These are phyloP conservation scores for Herpetotheres cachinnans DNA, from an alignment of 2,113 vertebrate species.

Conservation along the genomic window DNA sequence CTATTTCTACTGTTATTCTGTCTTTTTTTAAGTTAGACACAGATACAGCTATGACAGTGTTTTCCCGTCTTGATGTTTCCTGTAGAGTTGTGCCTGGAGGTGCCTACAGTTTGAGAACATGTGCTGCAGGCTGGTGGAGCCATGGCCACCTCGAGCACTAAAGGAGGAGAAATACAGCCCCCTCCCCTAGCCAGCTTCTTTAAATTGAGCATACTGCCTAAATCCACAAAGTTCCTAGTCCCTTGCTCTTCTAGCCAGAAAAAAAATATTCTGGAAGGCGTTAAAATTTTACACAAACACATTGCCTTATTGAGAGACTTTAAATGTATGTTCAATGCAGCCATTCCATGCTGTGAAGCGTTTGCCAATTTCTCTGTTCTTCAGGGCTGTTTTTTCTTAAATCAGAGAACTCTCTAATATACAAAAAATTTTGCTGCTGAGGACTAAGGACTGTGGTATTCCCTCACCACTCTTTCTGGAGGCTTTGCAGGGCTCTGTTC, in stretches of 20 bases:
- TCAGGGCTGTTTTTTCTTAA: neutral
- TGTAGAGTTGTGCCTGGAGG: rapidly evolving
- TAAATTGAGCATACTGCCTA: neutral
- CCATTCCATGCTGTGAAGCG: neutral
- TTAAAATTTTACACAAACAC: neutral
- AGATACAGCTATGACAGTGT: neutral
- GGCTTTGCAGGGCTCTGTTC: neutral
- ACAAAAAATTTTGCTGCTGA: neutral
- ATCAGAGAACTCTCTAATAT: neutral
- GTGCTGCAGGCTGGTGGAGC: neutral
- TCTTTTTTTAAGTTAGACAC: neutral
- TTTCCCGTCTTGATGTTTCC: neutral
- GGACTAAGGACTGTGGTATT: neutral
- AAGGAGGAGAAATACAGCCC: neutral
- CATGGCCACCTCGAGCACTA: rapidly evolving
- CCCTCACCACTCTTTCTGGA: neutral
- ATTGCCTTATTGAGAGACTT: neutral
- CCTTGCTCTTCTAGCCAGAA: neutral
- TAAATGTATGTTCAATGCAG: neutral
- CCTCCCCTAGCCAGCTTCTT: neutral
- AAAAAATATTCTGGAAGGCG: neutral
- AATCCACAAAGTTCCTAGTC: neutral
- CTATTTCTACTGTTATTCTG: neutral
- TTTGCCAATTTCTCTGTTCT: neutral
- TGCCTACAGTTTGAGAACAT: neutral